Evolutionary conservation across 1,140 invertebrate species (phyloP).

Genomic region (Macrobrachium nipponense): DNA sequence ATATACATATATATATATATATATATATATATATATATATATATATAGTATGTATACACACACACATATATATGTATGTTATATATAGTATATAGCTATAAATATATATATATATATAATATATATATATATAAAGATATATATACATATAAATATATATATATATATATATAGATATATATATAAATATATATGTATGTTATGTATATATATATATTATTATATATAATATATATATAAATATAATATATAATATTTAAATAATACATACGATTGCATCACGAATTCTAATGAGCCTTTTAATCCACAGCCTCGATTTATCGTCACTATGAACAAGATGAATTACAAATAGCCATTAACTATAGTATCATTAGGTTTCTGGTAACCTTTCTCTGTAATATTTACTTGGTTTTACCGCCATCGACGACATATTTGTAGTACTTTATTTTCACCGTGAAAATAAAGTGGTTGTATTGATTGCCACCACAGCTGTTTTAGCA

Average conservation of each 20-base stretch:
- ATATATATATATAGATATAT: neutral
- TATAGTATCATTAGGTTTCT: no score
- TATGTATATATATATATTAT: neutral
- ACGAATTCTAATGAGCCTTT: no score
- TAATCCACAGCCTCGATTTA: no score
- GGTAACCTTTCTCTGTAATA: no score
- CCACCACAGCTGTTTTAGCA: no score
- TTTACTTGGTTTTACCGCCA: no score
- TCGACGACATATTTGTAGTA: no score
- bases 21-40: slow-evolving; percentile 18
- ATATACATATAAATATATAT: neutral
- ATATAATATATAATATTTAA: neutral
- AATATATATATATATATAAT: neutral
- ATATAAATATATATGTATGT: neutral
- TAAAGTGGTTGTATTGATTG: no score
- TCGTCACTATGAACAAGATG: no score
- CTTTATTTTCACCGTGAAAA: no score
- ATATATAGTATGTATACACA: neutral
- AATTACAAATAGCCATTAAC: no score
- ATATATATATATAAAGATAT: neutral
- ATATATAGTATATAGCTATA: slow-evolving; percentile 2
- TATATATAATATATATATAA: slow-evolving; percentile 1
- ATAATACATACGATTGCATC: no score
- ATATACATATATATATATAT: neutral
- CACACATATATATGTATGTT: neutral